Evolutionary conservation across 1,140 invertebrate genomes (phyloP).

Genomic region (Drosophila rhopaloa): DNA sequence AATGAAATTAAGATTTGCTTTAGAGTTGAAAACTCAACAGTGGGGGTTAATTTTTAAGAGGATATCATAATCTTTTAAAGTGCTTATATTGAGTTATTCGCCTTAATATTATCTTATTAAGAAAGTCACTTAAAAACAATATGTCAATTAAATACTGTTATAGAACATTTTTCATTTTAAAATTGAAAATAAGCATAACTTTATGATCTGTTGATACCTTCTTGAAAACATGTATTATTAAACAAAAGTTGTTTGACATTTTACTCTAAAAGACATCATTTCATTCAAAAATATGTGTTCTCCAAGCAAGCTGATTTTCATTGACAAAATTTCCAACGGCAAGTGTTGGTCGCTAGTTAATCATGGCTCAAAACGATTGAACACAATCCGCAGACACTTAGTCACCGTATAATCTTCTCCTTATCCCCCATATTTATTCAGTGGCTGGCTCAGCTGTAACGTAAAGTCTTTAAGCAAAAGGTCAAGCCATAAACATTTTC

Average conservation of each 20-base stretch:
- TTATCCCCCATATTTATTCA: slow-evolving; percentile 22
- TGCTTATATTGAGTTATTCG: too few relatives aligned
- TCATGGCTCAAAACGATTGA: slow-evolving; percentile 28
- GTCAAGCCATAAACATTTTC: slow-evolving; percentile 54
- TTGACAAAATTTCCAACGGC: slow-evolving; percentile 8
- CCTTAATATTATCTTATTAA: too few relatives aligned
- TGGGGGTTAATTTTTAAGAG: too few relatives aligned
- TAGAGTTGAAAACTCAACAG: background rate
- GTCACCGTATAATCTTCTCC: slow-evolving; percentile 33
- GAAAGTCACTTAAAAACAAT: too few relatives aligned
- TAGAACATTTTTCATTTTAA: too few relatives aligned
- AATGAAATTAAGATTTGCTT: slow-evolving; percentile 9
- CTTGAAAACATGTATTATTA: too few relatives aligned
- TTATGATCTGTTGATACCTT: too few relatives aligned
- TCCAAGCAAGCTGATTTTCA: background rate
- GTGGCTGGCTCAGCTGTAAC: slow-evolving; percentile 4
- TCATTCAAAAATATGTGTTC: background rate
- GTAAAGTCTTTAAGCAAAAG: slow-evolving; percentile 35
- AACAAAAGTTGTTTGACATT: background rate
- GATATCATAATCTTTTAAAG: too few relatives aligned
- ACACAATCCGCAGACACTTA: slow-evolving; percentile 28
- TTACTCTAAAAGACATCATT: too few relatives aligned
- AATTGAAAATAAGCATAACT: too few relatives aligned
- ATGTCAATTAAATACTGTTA: too few relatives aligned
- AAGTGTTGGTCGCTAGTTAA: slow-evolving; percentile 20